These are phyloP conservation scores for Boloria selene DNA, from an alignment of 2,888 invertebrate species.

Conservation along the genomic window DNA sequence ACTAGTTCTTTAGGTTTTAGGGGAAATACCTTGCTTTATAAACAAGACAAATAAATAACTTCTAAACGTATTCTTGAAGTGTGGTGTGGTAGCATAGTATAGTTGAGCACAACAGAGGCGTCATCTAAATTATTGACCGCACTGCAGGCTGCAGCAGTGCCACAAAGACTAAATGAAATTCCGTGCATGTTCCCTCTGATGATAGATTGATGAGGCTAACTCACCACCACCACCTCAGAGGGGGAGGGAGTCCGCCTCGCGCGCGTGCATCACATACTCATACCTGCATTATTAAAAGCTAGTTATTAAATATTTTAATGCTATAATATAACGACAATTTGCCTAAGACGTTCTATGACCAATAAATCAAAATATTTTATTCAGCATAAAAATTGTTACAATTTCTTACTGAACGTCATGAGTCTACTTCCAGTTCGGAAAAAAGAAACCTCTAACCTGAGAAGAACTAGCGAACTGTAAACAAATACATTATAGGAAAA, in stretches of 20 bases:
- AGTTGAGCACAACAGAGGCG: slow-evolving; percentile 15
- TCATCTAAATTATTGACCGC: slow-evolving; percentile 26
- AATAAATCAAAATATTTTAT: no score
- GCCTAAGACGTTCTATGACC: neutral
- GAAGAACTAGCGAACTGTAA: no score
- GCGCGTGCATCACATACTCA: neutral
- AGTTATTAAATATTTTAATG: slow-evolving; percentile 17
- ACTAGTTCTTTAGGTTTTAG: no score
- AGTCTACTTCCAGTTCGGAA: no score
- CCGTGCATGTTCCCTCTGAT: slow-evolving; percentile 26
- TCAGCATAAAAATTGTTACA: no score
- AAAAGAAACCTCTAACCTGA: no score
- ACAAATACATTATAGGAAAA: neutral
- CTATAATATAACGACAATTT: slow-evolving; percentile 2
- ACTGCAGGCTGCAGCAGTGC: slow-evolving; percentile 21
- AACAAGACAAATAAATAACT: neutral
- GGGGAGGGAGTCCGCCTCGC: neutral
- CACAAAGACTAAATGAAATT: slow-evolving; percentile 36
- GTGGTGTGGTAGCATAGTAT: slow-evolving; percentile 3
- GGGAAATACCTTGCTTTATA: neutral
- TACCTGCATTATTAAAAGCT: slow-evolving; percentile 12
- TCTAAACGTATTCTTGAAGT: neutral
- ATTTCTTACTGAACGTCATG: no score
- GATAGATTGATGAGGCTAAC: slow-evolving; percentile 27
- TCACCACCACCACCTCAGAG: neutral